Evolutionary conservation across 2,888 invertebrate species (phyloP).

Genomic region (Acanthosepion esculentum): DNA sequence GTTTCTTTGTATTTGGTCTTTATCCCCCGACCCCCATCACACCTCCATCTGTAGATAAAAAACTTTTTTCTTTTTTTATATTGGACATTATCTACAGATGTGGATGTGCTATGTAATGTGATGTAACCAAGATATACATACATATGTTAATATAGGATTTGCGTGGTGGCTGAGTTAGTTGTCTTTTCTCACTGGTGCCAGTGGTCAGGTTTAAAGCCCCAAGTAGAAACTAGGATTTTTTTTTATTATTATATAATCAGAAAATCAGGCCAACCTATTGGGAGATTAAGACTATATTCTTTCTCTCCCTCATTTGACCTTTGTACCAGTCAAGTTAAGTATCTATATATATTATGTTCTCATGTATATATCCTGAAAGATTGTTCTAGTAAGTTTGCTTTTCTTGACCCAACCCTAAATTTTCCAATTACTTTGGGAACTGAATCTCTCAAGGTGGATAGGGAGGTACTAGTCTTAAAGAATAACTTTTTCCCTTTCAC

Average conservation of each 20-base stretch:
- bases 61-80: not conserved
- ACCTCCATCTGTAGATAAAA: not conserved
- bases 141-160: not conserved
- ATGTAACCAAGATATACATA: not conserved
- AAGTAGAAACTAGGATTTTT: not conserved
- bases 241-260: too few relatives aligned
- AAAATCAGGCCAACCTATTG: not conserved
- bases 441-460: not conserved
- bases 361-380: not conserved
- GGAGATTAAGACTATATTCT: not conserved
- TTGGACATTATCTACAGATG: not conserved
- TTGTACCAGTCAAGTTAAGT: not conserved
- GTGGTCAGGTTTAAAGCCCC: not conserved
- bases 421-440: not conserved
- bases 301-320: not conserved
- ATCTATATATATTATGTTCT: not conserved
- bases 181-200: not conserved
- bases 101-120: not conserved
- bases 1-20: not conserved
- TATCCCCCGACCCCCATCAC: not conserved
- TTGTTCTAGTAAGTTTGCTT: not conserved
- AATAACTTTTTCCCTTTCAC: not conserved
- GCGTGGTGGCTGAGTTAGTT: not conserved
- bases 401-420: not conserved
- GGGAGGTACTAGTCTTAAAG: not conserved